Percentiles rank a stretch among this genome's conserved stretches.
These are phyloP conservation scores for Pterostichus madidus DNA, from an alignment of 2,888 invertebrate species.

Conservation along the genomic window DNA sequence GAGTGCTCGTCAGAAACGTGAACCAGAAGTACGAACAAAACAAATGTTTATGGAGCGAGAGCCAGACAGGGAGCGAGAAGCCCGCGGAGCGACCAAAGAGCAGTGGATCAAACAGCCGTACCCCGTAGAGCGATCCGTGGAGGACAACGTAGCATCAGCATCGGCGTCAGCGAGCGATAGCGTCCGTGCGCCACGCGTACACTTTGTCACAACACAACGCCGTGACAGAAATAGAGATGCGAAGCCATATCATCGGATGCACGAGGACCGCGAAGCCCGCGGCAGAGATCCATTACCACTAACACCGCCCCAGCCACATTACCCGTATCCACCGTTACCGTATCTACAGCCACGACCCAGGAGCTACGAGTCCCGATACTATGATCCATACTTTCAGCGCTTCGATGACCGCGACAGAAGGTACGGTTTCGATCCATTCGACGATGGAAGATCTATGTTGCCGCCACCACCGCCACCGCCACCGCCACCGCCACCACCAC, in stretches of 20 bases:
- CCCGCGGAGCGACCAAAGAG: constrained; percentile 80
- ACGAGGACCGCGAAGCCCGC: constrained; percentile 11
- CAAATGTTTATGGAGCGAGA: constrained; percentile 70
- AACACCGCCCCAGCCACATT: too few relatives aligned
- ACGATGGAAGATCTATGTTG: constrained; percentile 46
- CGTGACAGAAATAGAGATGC: constrained; percentile 64
- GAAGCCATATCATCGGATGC: not conserved
- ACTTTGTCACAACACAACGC: constrained; percentile 82
- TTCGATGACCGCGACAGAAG: constrained; percentile 36
- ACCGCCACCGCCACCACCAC: constrained; percentile 74
- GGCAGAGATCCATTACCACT: not conserved
- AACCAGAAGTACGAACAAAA: constrained; percentile 68
- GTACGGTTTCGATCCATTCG: constrained; percentile 72
- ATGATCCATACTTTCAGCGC: constrained; percentile 74
- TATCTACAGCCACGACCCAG: constrained; percentile 45
- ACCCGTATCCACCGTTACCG: constrained; percentile 1
- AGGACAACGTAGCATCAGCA: constrained; percentile 78
- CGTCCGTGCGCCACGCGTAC: constrained; percentile 82
- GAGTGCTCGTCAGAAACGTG: constrained; percentile 68
- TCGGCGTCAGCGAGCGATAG: constrained; percentile 79
- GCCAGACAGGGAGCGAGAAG: constrained; percentile 76
- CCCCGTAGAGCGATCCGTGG: constrained; percentile 75
- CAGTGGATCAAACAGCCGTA: constrained; percentile 83
- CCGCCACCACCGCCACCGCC: constrained; percentile 47
- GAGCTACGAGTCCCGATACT: constrained; percentile 74